phyloP scores from a whole-genome alignment of 2,888 invertebrate species.

The Euplagia quadripunctaria region DNA sequence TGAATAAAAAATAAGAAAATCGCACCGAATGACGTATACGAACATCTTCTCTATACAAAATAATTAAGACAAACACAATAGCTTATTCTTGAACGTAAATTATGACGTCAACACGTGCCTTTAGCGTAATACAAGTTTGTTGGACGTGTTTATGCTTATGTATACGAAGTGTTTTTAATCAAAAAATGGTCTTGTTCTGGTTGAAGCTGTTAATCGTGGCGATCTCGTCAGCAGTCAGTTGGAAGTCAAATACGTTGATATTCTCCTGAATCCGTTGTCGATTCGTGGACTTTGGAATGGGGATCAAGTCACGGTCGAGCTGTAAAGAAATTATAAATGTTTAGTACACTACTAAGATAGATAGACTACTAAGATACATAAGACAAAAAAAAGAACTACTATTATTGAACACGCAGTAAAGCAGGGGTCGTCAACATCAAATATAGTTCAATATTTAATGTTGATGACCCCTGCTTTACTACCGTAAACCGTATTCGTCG shows the following conservation, averaged over 20 bases:
- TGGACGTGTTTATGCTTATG: neutral
- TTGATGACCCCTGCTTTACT: neutral
- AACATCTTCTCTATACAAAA: neutral
- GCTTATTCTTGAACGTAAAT: neutral
- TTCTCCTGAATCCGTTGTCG: constrained; percentile 83
- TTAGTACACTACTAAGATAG: neutral
- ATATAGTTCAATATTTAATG: neutral
- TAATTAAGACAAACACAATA: neutral
- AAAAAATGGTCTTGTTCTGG: constrained; percentile 63
- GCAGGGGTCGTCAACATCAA: too few species aligned
- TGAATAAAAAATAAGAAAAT: too few species aligned
- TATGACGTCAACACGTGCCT: neutral
- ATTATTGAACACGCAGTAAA: too few species aligned
- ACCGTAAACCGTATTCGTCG: neutral
- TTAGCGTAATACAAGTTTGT: neutral
- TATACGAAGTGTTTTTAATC: constrained; percentile 26
- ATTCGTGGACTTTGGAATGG: constrained; percentile 88
- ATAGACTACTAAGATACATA: too few species aligned
- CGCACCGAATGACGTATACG: too few species aligned
- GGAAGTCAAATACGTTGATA: constrained; percentile 87
- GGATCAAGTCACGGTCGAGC: constrained; percentile 84
- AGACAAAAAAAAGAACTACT: too few species aligned
- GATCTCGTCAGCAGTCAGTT: constrained; percentile 83
- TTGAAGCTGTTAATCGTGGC: constrained; percentile 81
- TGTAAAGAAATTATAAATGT: constrained; percentile 54